A percentile compares a stretch with the other conserved stretches of the same genome.
Conservation (phyloP, 2,888 invertebrate genomes). For the Stenchaetothrips biformis region DNA sequence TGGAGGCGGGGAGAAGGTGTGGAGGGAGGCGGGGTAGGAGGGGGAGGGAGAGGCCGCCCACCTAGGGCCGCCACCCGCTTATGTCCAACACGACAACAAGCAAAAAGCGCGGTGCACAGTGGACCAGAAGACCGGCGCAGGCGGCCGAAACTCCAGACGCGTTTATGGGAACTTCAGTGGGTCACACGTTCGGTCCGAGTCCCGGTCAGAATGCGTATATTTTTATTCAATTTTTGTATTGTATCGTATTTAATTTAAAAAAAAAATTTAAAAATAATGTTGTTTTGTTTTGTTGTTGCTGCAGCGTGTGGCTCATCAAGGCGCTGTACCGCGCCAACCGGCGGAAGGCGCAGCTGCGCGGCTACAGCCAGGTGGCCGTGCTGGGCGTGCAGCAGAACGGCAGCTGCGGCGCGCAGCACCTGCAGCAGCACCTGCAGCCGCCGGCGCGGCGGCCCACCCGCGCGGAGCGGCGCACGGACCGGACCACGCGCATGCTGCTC, state of each 20-base stretch:
- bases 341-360: conserved; percentile 64
- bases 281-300: too few species aligned
- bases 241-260: too few species aligned
- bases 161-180: too few species aligned
- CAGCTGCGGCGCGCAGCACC: conserved; percentile 42
- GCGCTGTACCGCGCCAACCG: conserved; percentile 71
- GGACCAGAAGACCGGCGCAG: too few species aligned
- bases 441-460: conserved; percentile 50
- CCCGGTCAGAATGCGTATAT: too few species aligned
- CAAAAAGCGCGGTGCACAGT: too few species aligned
- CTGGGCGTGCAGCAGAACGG: conserved; percentile 43
- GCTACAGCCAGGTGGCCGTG: conserved; percentile 50
- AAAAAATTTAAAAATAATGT: too few species aligned
- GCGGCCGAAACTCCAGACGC: too few species aligned
- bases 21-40: neutral
- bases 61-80: too few species aligned
- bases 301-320: conserved; percentile 55
- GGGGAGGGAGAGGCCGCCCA: neutral
- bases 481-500: conserved; percentile 84
- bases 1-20: neutral
- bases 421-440: conserved; percentile 27
- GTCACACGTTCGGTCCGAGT: too few species aligned
- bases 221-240: too few species aligned
- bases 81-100: too few species aligned
- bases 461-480: conserved; percentile 70